Evolutionary conservation across 2,888 invertebrate species (phyloP).

Genomic region (Pyrrhosoma nymphula): DNA sequence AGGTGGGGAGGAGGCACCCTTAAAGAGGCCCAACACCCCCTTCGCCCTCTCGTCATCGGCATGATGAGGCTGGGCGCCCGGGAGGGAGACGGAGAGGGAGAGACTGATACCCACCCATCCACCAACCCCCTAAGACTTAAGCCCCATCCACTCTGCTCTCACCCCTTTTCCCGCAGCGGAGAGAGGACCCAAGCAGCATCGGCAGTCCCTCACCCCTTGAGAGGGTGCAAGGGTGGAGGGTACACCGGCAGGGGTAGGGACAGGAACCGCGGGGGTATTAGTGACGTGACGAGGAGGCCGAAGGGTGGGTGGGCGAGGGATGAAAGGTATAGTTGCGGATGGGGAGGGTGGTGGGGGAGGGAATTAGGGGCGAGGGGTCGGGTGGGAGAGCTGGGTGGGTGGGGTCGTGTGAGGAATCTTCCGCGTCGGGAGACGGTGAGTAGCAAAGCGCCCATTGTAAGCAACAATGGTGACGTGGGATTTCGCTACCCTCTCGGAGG

Average conservation of each 20-base stretch:
- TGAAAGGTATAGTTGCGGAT: not conserved
- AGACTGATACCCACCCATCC: not conserved
- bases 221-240: not conserved
- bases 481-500: not conserved
- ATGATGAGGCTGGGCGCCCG: not conserved
- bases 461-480: constrained; percentile 54
- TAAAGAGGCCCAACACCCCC: not conserved
- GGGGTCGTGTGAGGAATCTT: not conserved
- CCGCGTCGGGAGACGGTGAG: not conserved
- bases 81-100: not conserved
- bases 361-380: not conserved
- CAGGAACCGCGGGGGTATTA: constrained; percentile 40
- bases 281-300: constrained; percentile 24
- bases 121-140: constrained; percentile 29
- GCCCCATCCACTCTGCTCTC: constrained; percentile 29
- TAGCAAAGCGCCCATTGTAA: constrained; percentile 34
- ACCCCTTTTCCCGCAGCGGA: constrained; percentile 40
- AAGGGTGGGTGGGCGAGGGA: not conserved
- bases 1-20: not conserved
- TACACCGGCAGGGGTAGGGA: not conserved
- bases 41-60: not conserved
- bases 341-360: not conserved
- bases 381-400: not conserved
- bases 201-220: not conserved
- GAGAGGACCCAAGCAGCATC: not conserved